A percentile compares a stretch with the other conserved stretches of the same genome.
Conservation (phyloP, 1,140 invertebrate species). For the Cydia strobilella region DNA sequence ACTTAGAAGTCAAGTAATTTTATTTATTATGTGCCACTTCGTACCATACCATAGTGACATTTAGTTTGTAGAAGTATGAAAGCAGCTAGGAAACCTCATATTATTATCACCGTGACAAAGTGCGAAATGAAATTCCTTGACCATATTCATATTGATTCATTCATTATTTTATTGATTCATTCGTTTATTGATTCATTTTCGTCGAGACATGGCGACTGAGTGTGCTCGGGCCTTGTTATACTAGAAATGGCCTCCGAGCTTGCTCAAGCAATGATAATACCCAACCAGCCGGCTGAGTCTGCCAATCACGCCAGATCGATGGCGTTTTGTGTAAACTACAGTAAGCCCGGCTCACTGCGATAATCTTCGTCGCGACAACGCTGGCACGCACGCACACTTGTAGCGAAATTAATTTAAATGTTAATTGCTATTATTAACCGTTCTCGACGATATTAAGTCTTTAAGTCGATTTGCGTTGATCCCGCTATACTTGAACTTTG, state of each 20-base stretch:
- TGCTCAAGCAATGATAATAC: neutral
- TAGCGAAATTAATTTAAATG: slow-evolving; percentile 33
- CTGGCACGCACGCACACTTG: slow-evolving; percentile 49
- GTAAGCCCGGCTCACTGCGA: slow-evolving; percentile 46
- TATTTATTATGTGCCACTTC: too few relatives aligned
- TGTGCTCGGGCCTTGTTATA: neutral
- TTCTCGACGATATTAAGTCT: neutral
- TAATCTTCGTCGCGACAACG: slow-evolving; percentile 59
- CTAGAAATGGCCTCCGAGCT: neutral
- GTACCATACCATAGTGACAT: too few relatives aligned
- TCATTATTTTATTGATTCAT: too few relatives aligned
- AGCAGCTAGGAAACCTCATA: too few relatives aligned
- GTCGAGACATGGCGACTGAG: too few relatives aligned
- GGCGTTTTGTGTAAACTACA: slow-evolving; percentile 50
- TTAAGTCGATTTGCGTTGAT: slow-evolving; percentile 10
- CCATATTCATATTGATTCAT: too few relatives aligned
- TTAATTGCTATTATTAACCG: slow-evolving; percentile 28
- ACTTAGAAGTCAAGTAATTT: too few relatives aligned
- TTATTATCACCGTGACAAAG: too few relatives aligned
- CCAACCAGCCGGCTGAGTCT: slow-evolving; percentile 31
- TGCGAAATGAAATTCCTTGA: too few relatives aligned
- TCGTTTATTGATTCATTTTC: too few relatives aligned
- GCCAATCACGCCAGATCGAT: slow-evolving; percentile 51
- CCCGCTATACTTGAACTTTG: neutral
- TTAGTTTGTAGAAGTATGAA: too few relatives aligned